A percentile compares a stretch with the other conserved stretches of the same genome.
Evolutionary conservation across 2,888 invertebrate genomes (phyloP).

Genomic region (Autographa gamma): DNA sequence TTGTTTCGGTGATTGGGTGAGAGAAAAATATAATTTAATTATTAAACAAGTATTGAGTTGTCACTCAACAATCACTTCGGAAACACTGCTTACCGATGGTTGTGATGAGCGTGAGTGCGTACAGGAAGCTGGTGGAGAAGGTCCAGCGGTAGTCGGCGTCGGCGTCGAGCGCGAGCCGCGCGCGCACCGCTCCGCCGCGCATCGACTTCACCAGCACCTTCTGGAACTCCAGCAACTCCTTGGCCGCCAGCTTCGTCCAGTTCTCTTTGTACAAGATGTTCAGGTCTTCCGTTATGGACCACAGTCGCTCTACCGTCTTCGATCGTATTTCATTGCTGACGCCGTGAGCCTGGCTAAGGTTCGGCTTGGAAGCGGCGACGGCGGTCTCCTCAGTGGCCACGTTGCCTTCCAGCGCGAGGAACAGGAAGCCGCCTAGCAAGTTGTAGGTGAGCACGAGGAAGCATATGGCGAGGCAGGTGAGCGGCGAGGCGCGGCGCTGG

Average conservation of each 20-base stretch:
- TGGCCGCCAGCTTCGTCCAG: constrained; percentile 96
- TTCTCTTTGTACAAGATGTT: constrained; percentile 97
- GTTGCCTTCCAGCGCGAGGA: constrained; percentile 94
- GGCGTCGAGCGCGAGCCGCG: constrained; percentile 64
- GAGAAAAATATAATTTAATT: no score
- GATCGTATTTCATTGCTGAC: constrained; percentile 90
- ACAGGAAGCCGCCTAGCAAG: constrained; percentile 96
- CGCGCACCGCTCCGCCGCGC: constrained; percentile 76
- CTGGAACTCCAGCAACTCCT: constrained; percentile 95
- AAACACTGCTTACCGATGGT: constrained; percentile 93
- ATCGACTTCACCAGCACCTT: constrained; percentile 88
- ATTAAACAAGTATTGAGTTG: no score
- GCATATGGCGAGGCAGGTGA: constrained; percentile 95
- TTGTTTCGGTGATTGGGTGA: no score
- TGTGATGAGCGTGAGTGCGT: constrained; percentile 97
- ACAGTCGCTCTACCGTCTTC: constrained; percentile 93
- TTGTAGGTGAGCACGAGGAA: constrained; percentile 97
- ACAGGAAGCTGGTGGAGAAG: constrained; percentile 97
- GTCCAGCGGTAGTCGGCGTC: constrained; percentile 93
- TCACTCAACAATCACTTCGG: no score
- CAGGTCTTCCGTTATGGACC: constrained; percentile 95
- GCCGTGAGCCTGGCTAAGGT: constrained; percentile 87
- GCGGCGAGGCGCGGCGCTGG: constrained; percentile 86
- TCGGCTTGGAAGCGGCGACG: constrained; percentile 90
- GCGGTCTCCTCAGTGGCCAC: constrained; percentile 88